phyloP scores from a whole-genome alignment of 2,797 vertebrate species.

The Acanthurus lineatus region DNA sequence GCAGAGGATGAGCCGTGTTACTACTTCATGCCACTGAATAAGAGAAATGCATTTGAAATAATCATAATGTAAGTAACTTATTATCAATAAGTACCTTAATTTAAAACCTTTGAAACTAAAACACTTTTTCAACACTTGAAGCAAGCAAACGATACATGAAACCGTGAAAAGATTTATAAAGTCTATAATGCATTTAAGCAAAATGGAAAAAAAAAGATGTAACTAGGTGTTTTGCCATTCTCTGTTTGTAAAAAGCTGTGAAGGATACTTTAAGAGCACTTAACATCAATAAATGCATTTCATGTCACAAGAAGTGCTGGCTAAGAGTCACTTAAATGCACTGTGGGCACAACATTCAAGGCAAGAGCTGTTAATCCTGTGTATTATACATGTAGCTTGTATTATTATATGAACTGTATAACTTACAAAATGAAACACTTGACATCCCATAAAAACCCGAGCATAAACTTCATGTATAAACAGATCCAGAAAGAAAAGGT shows the following conservation, averaged over 20 bases:
- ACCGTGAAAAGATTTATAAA: background rate
- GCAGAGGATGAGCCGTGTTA: background rate
- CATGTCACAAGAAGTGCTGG: background rate
- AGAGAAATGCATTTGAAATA: background rate
- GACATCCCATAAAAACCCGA: background rate
- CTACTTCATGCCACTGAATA: background rate
- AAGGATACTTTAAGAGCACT: background rate
- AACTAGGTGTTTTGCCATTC: background rate
- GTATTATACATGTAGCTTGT: background rate
- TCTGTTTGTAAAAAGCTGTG: conserved; percentile 4
- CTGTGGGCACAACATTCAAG: background rate
- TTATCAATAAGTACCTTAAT: background rate
- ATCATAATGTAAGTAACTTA: background rate
- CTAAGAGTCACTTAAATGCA: background rate
- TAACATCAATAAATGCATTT: background rate
- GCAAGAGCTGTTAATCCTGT: background rate
- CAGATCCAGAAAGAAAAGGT: background rate
- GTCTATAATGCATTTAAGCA: background rate
- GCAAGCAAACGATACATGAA: too few relatives aligned
- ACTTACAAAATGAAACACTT: background rate
- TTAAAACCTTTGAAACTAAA: background rate
- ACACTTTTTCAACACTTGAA: background rate
- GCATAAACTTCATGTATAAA: background rate
- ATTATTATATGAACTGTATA: background rate
- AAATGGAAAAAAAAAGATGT: background rate